Percentiles rank a stretch among this genome's conserved stretches.
Conservation (phyloP, 2,113 vertebrate genomes). For the Bucco capensis region DNA sequence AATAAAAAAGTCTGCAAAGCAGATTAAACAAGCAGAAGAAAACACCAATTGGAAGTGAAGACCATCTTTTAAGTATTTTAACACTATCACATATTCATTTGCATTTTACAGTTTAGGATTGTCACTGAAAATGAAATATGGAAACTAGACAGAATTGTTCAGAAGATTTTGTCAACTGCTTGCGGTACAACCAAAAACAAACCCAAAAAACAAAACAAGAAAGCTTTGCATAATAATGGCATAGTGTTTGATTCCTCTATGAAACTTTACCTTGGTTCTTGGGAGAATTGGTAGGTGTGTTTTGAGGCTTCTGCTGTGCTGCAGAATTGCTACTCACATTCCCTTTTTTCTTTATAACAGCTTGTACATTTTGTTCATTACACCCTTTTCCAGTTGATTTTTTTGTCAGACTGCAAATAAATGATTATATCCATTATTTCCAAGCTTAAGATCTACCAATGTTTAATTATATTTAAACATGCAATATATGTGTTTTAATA, state of each 20-base stretch:
- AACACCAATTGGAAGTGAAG: not conserved
- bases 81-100: not conserved
- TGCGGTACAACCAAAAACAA: not conserved
- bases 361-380: slow-evolving; percentile 69
- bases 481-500: not conserved
- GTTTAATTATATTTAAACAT: not conserved
- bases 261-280: slow-evolving; percentile 81
- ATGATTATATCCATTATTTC: slow-evolving; percentile 19
- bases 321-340: slow-evolving; percentile 48
- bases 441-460: not conserved
- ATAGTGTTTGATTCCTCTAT: not conserved
- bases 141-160: not conserved
- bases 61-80: not conserved
- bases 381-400: slow-evolving; percentile 73
- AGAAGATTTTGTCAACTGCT: not conserved
- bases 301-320: slow-evolving; percentile 77
- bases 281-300: slow-evolving; percentile 53
- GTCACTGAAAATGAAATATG: not conserved
- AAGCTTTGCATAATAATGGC: not conserved
- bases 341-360: slow-evolving; percentile 73
- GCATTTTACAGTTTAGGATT: not conserved
- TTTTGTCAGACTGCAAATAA: slow-evolving; percentile 75
- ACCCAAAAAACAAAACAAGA: not conserved
- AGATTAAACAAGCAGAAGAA: slow-evolving; percentile 5
- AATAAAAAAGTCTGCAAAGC: slow-evolving; percentile 1